Percentiles rank a stretch among this genome's conserved stretches.
Conservation (phyloP, 2,888 invertebrate species). For the Yponomeuta cagnagella region DNA sequence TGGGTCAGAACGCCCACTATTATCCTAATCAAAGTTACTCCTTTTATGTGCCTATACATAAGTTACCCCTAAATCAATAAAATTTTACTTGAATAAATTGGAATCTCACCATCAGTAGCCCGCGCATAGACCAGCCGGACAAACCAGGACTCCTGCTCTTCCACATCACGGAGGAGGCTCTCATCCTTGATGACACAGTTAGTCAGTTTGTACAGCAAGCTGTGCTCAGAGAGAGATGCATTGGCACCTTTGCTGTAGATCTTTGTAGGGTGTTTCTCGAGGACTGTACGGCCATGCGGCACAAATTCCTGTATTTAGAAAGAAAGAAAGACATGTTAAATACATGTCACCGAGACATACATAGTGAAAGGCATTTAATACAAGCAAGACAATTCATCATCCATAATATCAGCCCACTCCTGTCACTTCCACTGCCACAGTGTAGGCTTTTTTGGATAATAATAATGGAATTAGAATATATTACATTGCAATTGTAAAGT, state of each 20-base stretch:
- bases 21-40: too few relatives aligned
- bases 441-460: background rate
- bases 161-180: constrained; percentile 77
- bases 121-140: constrained; percentile 60
- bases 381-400: background rate
- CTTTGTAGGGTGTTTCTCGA: constrained; percentile 85
- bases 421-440: too few relatives aligned
- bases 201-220: constrained; percentile 82
- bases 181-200: constrained; percentile 84
- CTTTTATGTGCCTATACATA: too few relatives aligned
- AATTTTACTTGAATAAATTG: too few relatives aligned
- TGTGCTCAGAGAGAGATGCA: constrained; percentile 77
- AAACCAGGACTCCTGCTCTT: constrained; percentile 74
- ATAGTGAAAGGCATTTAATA: background rate
- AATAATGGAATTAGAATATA: background rate
- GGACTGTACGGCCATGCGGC: constrained; percentile 90
- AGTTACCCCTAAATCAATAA: too few relatives aligned
- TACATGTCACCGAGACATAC: background rate
- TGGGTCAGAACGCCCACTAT: too few relatives aligned
- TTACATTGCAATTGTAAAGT: background rate
- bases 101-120: constrained; percentile 38
- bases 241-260: constrained; percentile 68
- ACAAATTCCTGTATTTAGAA: constrained; percentile 82
- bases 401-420: background rate
- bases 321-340: constrained; percentile 13